Conservation (phyloP, 2,888 invertebrate genomes). For the Acrocyrtus sp. region DNA sequence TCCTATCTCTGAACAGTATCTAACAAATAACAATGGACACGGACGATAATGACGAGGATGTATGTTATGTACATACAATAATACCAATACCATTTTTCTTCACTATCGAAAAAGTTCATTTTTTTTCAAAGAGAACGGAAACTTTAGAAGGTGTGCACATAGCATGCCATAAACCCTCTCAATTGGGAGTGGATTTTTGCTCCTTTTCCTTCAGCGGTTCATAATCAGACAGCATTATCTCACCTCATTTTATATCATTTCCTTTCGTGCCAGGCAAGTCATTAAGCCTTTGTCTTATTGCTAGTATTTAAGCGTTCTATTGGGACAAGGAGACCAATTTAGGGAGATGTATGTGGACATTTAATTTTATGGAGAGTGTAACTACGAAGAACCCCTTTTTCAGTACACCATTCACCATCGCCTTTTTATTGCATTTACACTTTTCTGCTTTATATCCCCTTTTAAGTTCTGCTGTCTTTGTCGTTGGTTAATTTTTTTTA, state of each 20-base stretch:
- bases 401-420: no score
- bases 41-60: background rate
- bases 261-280: slow-evolving; percentile 18
- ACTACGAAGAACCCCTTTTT: background rate
- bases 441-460: background rate
- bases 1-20: background rate
- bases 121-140: background rate
- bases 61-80: no score
- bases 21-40: background rate
- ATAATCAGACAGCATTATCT: slow-evolving; percentile 22
- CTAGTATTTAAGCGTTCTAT: background rate
- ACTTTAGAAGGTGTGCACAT: background rate
- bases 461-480: no score
- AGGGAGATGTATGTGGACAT: slow-evolving; percentile 6
- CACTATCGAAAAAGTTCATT: no score
- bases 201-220: background rate
- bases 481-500: no score
- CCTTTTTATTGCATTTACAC: background rate
- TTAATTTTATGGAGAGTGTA: background rate
- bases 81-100: no score
- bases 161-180: background rate
- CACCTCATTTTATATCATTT: slow-evolving; percentile 22
- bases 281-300: slow-evolving; percentile 16
- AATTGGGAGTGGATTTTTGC: no score
- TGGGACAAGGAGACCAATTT: background rate